Conservation (phyloP, 1,140 invertebrate genomes). For the Antheraea mylitta region DNA sequence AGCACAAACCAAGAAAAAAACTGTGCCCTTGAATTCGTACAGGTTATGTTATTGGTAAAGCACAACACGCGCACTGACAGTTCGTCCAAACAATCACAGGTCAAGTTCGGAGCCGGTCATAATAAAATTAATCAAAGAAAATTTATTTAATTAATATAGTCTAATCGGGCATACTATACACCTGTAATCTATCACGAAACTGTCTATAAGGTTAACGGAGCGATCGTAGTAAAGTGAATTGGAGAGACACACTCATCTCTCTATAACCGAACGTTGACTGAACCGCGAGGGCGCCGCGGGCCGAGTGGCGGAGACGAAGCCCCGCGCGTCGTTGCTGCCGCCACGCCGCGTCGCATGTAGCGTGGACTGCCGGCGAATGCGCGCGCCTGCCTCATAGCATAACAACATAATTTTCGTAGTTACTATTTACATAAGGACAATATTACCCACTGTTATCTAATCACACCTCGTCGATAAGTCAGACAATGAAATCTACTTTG, state of each 20-base stretch:
- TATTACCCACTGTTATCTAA: neutral
- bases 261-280: constrained; percentile 56
- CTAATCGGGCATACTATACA: constrained; percentile 19
- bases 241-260: constrained; percentile 40
- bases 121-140: constrained; percentile 32
- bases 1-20: constrained; percentile 47
- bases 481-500: neutral
- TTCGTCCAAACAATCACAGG: constrained; percentile 70
- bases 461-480: neutral
- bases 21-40: constrained; percentile 73
- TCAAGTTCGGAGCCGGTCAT: constrained; percentile 58
- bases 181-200: constrained; percentile 35
- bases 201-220: constrained; percentile 48
- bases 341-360: constrained; percentile 17
- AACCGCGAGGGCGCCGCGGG: constrained; percentile 59
- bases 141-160: constrained; percentile 25
- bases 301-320: constrained; percentile 51
- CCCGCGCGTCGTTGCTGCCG: constrained; percentile 47
- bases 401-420: constrained; percentile 35
- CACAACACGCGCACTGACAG: constrained; percentile 75
- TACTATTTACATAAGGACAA: neutral
- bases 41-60: constrained; percentile 77
- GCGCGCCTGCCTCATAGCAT: constrained; percentile 59
- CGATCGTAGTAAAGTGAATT: constrained; percentile 37
- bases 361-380: constrained; percentile 47